Conservation (phyloP, 2,888 invertebrate species). For the Octonoba sinensis region DNA sequence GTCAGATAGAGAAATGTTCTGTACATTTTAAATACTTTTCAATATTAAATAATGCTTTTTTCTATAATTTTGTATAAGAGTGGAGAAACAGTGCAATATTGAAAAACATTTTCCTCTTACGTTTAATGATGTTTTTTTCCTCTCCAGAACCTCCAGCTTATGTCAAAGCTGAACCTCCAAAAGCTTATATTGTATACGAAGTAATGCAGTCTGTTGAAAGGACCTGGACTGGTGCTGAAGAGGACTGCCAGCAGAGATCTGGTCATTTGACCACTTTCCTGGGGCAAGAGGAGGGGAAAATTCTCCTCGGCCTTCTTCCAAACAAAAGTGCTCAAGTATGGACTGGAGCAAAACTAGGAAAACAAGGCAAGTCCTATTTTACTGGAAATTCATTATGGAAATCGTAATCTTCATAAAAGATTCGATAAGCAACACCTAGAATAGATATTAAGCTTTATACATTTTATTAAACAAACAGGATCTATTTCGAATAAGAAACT, state of each 20-base stretch:
- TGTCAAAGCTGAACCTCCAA: not conserved
- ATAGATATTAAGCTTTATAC: no score
- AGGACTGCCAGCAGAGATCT: slow-evolving; percentile 31
- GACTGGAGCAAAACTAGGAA: slow-evolving; percentile 47
- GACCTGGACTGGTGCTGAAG: slow-evolving; percentile 43
- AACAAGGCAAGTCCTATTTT: slow-evolving; percentile 28
- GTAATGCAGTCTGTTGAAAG: not conserved
- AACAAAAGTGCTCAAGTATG: slow-evolving; percentile 33
- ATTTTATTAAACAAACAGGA: no score
- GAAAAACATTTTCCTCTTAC: no score
- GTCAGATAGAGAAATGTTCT: no score
- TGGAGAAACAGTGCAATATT: no score
- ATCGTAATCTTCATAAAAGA: no score
- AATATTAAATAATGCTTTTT: no score
- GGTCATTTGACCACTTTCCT: slow-evolving; percentile 50
- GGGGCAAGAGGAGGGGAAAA: slow-evolving; percentile 27
- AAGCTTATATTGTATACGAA: slow-evolving; percentile 26
- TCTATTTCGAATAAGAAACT: no score
- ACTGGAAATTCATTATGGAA: no score
- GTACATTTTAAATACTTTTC: no score
- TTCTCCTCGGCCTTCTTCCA: slow-evolving; percentile 34
- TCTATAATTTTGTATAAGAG: no score
- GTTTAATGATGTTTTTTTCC: not conserved
- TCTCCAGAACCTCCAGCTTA: slow-evolving; percentile 32
- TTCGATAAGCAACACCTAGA: no score